phyloP scores from a whole-genome alignment of 30 jellyfish, hydroid and myxozoan genomes.

The Mastigias papua region DNA sequence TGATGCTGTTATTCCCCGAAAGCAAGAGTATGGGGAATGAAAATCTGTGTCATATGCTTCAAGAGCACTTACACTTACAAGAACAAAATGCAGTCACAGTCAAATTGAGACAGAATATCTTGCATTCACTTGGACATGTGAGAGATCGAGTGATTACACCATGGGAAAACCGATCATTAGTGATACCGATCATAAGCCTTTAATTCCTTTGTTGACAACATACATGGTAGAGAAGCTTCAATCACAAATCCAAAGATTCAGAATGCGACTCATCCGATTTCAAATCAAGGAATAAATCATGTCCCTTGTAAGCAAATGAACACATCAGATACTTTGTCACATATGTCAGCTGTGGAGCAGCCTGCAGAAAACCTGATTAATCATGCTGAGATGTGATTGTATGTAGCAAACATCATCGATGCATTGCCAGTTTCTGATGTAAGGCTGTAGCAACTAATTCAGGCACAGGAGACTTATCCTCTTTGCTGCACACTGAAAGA shows the following conservation, averaged over 20 bases:
- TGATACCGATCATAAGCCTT: constrained; percentile 73
- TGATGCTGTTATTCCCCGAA: constrained; percentile 38
- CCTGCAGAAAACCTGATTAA: constrained; percentile 51
- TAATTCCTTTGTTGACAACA: constrained; percentile 65
- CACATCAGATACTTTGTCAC: constrained; percentile 69
- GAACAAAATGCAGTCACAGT: constrained; percentile 52
- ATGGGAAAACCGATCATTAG: constrained; percentile 45
- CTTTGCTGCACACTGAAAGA: constrained; percentile 41
- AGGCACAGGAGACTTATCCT: constrained; percentile 38
- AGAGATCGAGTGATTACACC: constrained; percentile 40
- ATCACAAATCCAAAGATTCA: too few species aligned
- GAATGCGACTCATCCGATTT: constrained; percentile 64
- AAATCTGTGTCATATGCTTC: constrained; percentile 61
- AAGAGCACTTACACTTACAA: constrained; percentile 68
- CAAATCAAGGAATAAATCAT: constrained; percentile 48
- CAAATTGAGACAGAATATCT: constrained; percentile 61
- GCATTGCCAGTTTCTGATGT: constrained; percentile 55
- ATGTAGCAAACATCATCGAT: constrained; percentile 13
- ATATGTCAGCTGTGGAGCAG: constrained; percentile 23
- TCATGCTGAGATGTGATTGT: constrained; percentile 34
- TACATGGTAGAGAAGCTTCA: constrained; percentile 40
- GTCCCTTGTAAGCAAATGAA: constrained; percentile 63
- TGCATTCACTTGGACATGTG: constrained; percentile 33
- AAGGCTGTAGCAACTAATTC: constrained; percentile 46
- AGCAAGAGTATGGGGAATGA: constrained; percentile 66